Percentiles rank a stretch among this genome's conserved stretches.
phyloP scores from a whole-genome alignment of 2,797 vertebrate genomes.

The Coendou prehensilis region DNA sequence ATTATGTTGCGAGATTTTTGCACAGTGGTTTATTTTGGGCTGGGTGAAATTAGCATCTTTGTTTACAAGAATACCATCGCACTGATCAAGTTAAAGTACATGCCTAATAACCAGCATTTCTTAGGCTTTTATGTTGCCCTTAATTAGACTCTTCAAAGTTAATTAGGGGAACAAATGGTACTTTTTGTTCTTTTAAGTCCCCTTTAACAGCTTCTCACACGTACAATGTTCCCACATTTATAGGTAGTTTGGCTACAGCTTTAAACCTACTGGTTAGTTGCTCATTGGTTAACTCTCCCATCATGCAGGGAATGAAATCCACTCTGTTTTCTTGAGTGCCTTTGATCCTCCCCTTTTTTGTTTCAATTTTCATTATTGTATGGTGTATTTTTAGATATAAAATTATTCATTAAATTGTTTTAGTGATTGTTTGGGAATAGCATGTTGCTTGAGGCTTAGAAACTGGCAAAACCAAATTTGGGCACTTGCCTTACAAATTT shows the following conservation, averaged over 20 bases:
- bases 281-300: slow-evolving; percentile 75
- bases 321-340: slow-evolving; percentile 27
- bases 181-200: slow-evolving; percentile 89
- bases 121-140: slow-evolving; percentile 87
- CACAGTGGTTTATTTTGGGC: slow-evolving; percentile 85
- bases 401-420: slow-evolving; percentile 66
- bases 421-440: slow-evolving; percentile 41
- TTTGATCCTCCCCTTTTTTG: slow-evolving; percentile 37
- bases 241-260: slow-evolving; percentile 83
- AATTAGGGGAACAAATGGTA: slow-evolving; percentile 89
- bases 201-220: slow-evolving; percentile 87
- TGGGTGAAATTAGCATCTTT: slow-evolving; percentile 86
- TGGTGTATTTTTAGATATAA: slow-evolving; percentile 67
- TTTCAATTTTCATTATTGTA: slow-evolving; percentile 18
- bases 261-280: slow-evolving; percentile 75
- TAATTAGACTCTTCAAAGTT: slow-evolving; percentile 89
- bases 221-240: slow-evolving; percentile 86
- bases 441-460: slow-evolving; percentile 54
- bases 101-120: slow-evolving; percentile 86
- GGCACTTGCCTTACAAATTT: background rate
- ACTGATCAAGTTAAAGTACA: slow-evolving; percentile 86
- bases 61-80: slow-evolving; percentile 88
- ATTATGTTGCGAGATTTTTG: slow-evolving; percentile 85
- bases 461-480: slow-evolving; percentile 56
- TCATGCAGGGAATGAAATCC: slow-evolving; percentile 63